A percentile compares a stretch with the other conserved stretches of the same genome.
phyloP scores from a whole-genome alignment of 2,113 vertebrate species.

The Rissa tridactyla region DNA sequence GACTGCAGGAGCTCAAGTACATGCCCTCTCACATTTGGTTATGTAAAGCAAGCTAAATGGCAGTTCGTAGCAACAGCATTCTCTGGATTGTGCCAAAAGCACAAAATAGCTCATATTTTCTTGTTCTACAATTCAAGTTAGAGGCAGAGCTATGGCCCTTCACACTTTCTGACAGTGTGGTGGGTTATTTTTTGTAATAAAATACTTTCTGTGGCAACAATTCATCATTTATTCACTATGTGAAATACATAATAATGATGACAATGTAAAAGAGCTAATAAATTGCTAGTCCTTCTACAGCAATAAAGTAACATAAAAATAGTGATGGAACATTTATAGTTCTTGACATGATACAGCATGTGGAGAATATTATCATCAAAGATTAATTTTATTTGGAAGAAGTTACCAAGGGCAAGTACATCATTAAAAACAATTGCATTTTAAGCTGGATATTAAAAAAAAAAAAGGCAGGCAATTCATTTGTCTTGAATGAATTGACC shows the following conservation, averaged over 20 bases:
- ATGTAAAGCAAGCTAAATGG: neutral
- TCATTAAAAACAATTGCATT: neutral
- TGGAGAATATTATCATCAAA: neutral
- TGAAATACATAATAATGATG: neutral
- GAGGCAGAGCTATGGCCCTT: neutral
- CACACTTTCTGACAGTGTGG: neutral
- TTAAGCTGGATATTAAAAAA: neutral
- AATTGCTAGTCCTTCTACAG: neutral
- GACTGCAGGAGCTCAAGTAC: neutral
- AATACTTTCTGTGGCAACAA: neutral
- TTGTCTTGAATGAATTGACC: neutral
- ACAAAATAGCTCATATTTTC: neutral
- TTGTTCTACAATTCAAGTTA: neutral
- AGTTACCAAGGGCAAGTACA: neutral
- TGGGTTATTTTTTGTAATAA: neutral
- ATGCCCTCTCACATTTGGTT: neutral
- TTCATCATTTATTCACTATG: neutral
- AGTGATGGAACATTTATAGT: conserved; percentile 1
- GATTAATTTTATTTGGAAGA: conserved; percentile 30
- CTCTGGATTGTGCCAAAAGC: neutral
- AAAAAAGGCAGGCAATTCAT: neutral
- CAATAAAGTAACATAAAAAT: neutral
- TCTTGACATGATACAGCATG: neutral
- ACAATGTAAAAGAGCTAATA: conserved; percentile 1
- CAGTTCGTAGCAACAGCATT: neutral